A percentile compares a stretch with the other conserved stretches of the same genome.
These are phyloP conservation scores for Microcebus murinus DNA, from an alignment of 2,113 vertebrate species.

Conservation along the genomic window DNA sequence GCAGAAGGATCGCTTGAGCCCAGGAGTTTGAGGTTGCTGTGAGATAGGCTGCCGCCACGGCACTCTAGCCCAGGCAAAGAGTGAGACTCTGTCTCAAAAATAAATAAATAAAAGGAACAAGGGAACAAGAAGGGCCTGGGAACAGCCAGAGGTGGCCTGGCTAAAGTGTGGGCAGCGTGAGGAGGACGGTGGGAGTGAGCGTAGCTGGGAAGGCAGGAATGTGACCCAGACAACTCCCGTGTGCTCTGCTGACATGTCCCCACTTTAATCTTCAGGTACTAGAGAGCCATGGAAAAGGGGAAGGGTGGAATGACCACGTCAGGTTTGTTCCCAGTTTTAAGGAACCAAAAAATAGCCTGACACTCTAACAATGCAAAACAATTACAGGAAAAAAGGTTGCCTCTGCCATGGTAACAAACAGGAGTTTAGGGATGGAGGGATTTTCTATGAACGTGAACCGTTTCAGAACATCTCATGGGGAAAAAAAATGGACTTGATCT, in stretches of 20 bases:
- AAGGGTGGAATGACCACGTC: neutral
- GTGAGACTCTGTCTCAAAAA: no score
- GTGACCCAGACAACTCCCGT: neutral
- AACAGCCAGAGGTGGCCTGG: neutral
- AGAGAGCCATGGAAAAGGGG: neutral
- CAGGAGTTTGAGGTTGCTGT: no score
- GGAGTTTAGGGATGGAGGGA: neutral
- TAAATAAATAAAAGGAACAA: neutral
- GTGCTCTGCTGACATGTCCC: neutral
- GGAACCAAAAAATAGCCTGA: neutral
- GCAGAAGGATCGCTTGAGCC: no score
- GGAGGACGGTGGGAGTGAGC: neutral
- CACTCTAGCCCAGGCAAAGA: no score
- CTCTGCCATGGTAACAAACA: neutral
- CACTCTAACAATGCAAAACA: neutral
- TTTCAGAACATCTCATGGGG: neutral
- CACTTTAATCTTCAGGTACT: neutral
- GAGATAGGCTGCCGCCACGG: no score
- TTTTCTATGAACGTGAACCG: neutral
- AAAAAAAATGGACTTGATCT: neutral
- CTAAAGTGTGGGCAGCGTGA: neutral
- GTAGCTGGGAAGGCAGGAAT: neutral
- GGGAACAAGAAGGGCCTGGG: neutral
- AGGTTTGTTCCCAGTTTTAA: neutral
- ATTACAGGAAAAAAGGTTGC: neutral